phyloP scores from a whole-genome alignment of 1,140 invertebrate species.

The Bombus waltoni region DNA sequence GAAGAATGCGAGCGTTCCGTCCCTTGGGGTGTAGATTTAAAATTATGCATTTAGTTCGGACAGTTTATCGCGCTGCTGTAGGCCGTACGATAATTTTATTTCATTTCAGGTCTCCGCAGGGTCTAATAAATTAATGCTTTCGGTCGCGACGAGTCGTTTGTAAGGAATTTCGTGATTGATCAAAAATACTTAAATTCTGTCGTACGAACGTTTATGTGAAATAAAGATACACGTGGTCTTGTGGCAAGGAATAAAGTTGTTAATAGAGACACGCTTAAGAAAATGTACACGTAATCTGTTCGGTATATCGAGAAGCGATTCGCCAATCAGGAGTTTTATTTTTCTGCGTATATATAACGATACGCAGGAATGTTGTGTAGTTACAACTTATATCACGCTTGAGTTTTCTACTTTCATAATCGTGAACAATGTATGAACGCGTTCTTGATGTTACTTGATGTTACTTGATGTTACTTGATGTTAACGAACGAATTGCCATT shows the following conservation, averaged over 20 bases:
- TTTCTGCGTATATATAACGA: background rate
- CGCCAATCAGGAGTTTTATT: background rate
- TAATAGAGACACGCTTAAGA: too few relatives aligned
- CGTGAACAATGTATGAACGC: too few relatives aligned
- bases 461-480: too few relatives aligned
- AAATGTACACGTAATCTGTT: background rate
- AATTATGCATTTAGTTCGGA: background rate
- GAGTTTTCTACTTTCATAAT: background rate
- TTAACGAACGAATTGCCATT: too few relatives aligned
- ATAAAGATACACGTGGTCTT: background rate
- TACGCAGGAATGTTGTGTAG: background rate
- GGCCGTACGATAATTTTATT: conserved; percentile 5
- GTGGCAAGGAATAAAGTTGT: too few relatives aligned
- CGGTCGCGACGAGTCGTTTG: background rate
- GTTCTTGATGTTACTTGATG: too few relatives aligned
- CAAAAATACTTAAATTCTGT: background rate
- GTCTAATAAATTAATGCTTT: background rate
- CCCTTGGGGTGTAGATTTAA: background rate
- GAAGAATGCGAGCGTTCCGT: conserved; percentile 1
- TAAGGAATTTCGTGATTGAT: background rate
- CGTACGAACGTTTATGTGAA: too few relatives aligned
- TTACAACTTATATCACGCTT: too few relatives aligned
- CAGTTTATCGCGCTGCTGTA: background rate
- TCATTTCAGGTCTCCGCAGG: background rate
- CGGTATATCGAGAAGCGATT: background rate